Evolutionary conservation across 2,113 vertebrate species (phyloP), one percentile per base, ranked within the genome.

Genomic region (Semicossyphus pulcher): DNA sequence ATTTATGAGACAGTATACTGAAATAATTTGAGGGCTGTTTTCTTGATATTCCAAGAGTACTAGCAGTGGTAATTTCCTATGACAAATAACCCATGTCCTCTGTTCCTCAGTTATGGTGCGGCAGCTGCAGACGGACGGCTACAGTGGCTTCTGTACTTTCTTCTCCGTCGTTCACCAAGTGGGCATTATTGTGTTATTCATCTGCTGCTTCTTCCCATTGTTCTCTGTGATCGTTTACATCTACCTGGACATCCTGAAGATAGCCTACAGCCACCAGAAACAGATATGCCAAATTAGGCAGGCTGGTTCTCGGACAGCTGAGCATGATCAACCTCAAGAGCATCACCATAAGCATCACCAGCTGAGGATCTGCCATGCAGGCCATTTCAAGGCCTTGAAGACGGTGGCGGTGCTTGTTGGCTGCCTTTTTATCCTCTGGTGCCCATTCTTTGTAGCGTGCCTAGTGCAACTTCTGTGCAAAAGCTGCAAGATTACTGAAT

Each of bases 191-290:
- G 73, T 92, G 0, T 5, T 96, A 29, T 95, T 95, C 92, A 94
- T 94, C 1, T 0, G 62, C 0, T 91, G 93, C 72, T 98, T 97
- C 91, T 95, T 97, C 92, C 96, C 97, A 0, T 80, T 91, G 0
- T 90, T 96, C 31, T 89, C 91, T 0, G 72, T 94, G 51, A 97
- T 97, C 63, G 42, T 96, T 70, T 98, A 94, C 85, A 95, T 98
- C 83, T 98, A 98, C 91, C 94, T 96, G 0, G 95, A 97, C 92
- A 96, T 98, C 88, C 92, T 98, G 77, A 96, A 96, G 77, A 94
- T 97, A 0, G 96, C 97, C 61, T 95, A 93, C 0, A 44, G 56
- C 68, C 97, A 98, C 14, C 94, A 93, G 72, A 93, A 92, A 80
- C 95, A 95, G 58, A 97, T 98, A 78, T 86, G 75, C 56, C 91